Conservation (phyloP, 2,888 invertebrate species). For the Entomobrya multifasciata region DNA sequence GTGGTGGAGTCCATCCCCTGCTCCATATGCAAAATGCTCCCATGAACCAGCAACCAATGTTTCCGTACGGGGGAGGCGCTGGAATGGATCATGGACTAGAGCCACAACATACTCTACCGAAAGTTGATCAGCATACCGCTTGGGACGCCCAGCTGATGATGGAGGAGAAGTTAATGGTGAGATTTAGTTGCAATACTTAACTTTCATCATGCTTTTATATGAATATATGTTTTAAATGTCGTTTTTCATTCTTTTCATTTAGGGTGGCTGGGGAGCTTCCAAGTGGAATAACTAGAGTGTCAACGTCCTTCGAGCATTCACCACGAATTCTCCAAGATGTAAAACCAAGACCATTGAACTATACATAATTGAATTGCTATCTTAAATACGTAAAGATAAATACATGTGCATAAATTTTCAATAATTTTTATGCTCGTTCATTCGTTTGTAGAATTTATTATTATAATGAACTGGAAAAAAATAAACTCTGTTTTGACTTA, state of each 20-base stretch:
- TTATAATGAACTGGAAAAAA: constrained; percentile 36
- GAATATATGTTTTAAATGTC: no score
- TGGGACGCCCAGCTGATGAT: constrained; percentile 75
- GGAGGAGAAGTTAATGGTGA: constrained; percentile 74
- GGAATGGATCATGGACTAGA: constrained; percentile 74
- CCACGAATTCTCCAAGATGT: constrained; percentile 2
- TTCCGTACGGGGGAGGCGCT: constrained; percentile 74
- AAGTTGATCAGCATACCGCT: constrained; percentile 75
- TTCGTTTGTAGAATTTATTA: constrained; percentile 53
- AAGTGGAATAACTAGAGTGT: constrained; percentile 66
- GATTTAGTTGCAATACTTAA: not conserved
- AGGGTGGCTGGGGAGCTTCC: constrained; percentile 66
- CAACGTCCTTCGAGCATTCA: constrained; percentile 15
- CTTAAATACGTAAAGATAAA: constrained; percentile 15
- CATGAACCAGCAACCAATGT: constrained; percentile 71
- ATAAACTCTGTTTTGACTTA: constrained; percentile 51
- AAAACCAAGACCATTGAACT: constrained; percentile 33
- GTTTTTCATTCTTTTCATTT: no score
- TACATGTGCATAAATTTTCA: constrained; percentile 46
- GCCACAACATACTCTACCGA: constrained; percentile 70
- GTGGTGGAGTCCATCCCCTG: constrained; percentile 72
- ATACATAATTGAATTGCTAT: constrained; percentile 43
- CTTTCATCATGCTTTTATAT: no score
- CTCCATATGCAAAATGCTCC: constrained; percentile 76
- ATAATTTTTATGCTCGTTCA: constrained; percentile 56